These are phyloP conservation scores for Paraplagusia blochii DNA, from an alignment of 2,113 vertebrate species.

Conservation along the genomic window DNA sequence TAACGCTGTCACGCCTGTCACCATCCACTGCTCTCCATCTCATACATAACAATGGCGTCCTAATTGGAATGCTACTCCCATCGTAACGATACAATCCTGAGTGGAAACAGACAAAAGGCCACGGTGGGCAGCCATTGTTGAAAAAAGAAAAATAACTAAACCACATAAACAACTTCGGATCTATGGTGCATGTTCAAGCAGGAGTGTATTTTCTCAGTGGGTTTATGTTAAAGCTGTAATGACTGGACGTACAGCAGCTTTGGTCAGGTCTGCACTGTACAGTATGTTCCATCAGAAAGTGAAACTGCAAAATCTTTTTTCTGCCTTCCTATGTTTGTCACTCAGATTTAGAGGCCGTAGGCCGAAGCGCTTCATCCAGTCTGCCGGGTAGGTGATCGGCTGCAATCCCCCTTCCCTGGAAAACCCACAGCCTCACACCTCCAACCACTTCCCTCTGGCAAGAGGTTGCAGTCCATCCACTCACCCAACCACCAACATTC, in stretches of 20 bases:
- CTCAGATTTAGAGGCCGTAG: too few relatives aligned
- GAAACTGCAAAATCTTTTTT: background rate
- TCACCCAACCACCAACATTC: too few relatives aligned
- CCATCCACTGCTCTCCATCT: conserved; percentile 38
- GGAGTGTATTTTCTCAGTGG: conserved; percentile 13
- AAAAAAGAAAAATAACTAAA: too few relatives aligned
- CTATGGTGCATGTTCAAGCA: background rate
- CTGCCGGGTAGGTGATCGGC: too few relatives aligned
- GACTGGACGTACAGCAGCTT: background rate
- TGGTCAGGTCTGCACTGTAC: conserved; percentile 17
- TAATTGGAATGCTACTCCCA: conserved; percentile 55
- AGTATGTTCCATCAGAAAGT: background rate
- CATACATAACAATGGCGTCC: conserved; percentile 44
- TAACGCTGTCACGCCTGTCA: conserved; percentile 44
- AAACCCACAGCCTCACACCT: too few relatives aligned
- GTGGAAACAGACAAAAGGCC: conserved; percentile 8
- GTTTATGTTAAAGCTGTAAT: conserved; percentile 17
- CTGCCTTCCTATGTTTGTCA: too few relatives aligned
- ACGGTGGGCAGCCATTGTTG: background rate
- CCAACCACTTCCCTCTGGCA: too few relatives aligned
- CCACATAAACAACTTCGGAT: too few relatives aligned
- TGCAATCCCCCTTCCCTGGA: too few relatives aligned
- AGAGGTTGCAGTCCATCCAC: too few relatives aligned
- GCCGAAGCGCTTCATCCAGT: too few relatives aligned
- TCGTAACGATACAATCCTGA: conserved; percentile 32